phyloP scores from a whole-genome alignment of 2,888 invertebrate species.

The Drosophila leonis region DNA sequence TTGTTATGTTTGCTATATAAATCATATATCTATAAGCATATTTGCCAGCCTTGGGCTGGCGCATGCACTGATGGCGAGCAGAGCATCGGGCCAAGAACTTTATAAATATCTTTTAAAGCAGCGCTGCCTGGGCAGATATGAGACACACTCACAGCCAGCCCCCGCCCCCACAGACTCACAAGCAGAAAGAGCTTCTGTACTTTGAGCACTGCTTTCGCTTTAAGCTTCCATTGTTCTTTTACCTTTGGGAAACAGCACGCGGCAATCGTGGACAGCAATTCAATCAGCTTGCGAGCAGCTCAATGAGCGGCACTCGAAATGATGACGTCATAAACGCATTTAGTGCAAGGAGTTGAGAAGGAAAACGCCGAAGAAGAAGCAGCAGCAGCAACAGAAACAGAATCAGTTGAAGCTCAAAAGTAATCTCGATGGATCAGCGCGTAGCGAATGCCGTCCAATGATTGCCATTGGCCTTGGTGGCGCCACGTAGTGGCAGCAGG shows the following conservation, averaged over 20 bases:
- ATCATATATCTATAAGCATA: background rate
- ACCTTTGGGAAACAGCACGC: conserved; percentile 20
- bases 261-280: conserved; percentile 26
- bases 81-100: background rate
- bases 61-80: background rate
- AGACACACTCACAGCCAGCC: background rate
- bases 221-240: conserved; percentile 26
- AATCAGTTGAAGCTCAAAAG: conserved; percentile 27
- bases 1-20: background rate
- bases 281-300: conserved; percentile 40
- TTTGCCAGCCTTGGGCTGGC: background rate
- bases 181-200: background rate
- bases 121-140: background rate
- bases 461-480: conserved; percentile 58
- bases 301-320: conserved; percentile 44
- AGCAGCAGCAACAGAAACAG: background rate
- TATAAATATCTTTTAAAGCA: background rate
- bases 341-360: conserved; percentile 20
- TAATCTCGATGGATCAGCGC: conserved; percentile 32
- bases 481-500: conserved; percentile 21
- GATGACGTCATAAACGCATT: conserved; percentile 67
- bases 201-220: conserved; percentile 1
- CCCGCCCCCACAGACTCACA: background rate
- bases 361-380: background rate
- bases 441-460: conserved; percentile 15